Percentiles rank a stretch among this genome's conserved stretches.
Conservation (phyloP, 2,888 invertebrate genomes). For the Punctoribates punctum region DNA sequence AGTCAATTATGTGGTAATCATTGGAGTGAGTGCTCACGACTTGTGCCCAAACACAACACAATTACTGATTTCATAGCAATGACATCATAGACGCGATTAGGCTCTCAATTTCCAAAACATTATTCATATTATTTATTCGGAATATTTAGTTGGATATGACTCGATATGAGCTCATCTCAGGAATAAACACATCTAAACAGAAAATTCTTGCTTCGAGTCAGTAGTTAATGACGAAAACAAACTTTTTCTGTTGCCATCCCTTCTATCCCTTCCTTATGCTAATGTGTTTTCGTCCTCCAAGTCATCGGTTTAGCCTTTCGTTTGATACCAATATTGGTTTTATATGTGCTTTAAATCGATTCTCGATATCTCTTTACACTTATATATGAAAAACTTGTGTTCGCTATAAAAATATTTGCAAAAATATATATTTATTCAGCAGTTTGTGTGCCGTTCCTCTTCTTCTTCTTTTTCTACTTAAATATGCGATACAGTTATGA, state of each 20-base stretch:
- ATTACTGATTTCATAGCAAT: no score
- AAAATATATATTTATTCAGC: not conserved
- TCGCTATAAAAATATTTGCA: not conserved
- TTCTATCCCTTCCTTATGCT: not conserved
- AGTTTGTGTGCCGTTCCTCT: not conserved
- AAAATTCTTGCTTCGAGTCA: not conserved
- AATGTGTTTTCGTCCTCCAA: not conserved
- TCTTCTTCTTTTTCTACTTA: not conserved
- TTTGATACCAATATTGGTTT: not conserved
- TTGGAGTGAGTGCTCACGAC: no score
- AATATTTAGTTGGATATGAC: no score
- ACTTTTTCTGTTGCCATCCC: not conserved
- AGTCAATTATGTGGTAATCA: no score
- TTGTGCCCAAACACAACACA: no score
- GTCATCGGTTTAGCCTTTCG: not conserved
- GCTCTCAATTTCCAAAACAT: no score
- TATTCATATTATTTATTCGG: no score
- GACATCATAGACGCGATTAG: no score
- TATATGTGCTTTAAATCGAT: conserved; percentile 23
- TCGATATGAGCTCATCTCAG: no score
- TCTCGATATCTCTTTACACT: not conserved
- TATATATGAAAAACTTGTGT: no score
- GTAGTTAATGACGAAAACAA: not conserved
- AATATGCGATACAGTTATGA: not conserved
- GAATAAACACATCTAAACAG: not conserved